phyloP scores from a whole-genome alignment of 2,113 vertebrate species.

The Ictalurus furcatus region DNA sequence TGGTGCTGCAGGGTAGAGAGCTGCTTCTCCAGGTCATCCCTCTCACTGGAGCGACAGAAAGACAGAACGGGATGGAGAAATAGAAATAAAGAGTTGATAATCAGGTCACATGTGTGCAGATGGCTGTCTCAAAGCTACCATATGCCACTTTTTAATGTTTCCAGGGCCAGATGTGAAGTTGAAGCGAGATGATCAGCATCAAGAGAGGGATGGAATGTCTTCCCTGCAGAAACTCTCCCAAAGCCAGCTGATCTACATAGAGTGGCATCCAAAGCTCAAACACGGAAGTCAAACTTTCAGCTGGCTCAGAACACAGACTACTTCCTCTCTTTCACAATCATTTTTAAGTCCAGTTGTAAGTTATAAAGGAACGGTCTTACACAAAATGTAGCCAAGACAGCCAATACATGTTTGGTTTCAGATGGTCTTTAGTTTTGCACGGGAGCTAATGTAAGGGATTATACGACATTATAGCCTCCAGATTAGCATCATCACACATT shows the following conservation, averaged over 20 bases:
- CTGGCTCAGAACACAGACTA: neutral
- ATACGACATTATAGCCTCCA: neutral
- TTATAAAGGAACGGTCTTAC: neutral
- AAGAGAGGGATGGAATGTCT: neutral
- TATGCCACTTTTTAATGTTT: neutral
- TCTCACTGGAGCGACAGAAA: conserved; percentile 70
- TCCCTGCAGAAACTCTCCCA: neutral
- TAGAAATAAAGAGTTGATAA: neutral
- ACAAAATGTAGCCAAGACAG: neutral
- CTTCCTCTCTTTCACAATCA: neutral
- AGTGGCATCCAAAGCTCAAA: neutral
- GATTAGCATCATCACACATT: neutral
- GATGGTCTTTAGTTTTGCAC: neutral
- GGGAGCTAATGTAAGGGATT: neutral
- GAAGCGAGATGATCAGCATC: neutral
- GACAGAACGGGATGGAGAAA: conserved; percentile 1
- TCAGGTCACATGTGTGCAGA: neutral
- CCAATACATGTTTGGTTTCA: neutral
- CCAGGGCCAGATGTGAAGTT: conserved; percentile 1
- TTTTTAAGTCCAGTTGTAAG: neutral
- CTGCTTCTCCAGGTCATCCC: conserved; percentile 65
- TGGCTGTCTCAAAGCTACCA: conserved; percentile 5
- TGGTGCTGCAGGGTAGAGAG: conserved; percentile 65
- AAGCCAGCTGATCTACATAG: neutral
- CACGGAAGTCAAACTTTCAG: neutral